These are phyloP conservation scores for Plutomurus gul DNA, from an alignment of 1,140 invertebrate genomes.

Conservation along the genomic window DNA sequence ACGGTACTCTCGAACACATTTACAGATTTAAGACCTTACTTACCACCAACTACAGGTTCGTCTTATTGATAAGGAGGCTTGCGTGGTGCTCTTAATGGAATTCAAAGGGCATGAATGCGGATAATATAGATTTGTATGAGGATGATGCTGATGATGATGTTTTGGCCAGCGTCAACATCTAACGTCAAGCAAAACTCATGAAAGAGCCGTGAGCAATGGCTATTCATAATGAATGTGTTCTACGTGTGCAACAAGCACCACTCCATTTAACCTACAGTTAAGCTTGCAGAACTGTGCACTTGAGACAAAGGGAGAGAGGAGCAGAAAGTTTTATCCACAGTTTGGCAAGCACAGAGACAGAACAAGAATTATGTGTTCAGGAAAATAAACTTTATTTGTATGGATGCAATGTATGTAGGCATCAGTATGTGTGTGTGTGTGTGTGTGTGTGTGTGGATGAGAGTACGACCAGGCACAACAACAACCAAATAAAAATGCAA, in stretches of 20 bases:
- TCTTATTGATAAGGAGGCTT: background rate
- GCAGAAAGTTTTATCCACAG: background rate
- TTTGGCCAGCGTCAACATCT: slow-evolving; percentile 9
- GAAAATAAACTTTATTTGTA: slow-evolving; percentile 19
- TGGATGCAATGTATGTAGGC: background rate
- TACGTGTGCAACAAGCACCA: slow-evolving; percentile 24
- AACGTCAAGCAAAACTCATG: background rate
- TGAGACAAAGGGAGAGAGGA: too few species aligned
- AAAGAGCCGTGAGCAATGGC: slow-evolving; percentile 4
- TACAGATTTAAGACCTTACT: too few species aligned
- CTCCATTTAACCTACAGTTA: background rate
- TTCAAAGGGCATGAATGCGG: slow-evolving; percentile 17
- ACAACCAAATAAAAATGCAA: background rate
- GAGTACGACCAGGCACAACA: background rate
- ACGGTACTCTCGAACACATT: too few species aligned
- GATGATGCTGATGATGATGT: slow-evolving; percentile 10
- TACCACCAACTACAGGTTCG: too few species aligned
- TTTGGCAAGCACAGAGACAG: slow-evolving; percentile 18
- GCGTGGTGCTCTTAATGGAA: slow-evolving; percentile 5
- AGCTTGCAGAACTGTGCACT: background rate
- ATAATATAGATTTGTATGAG: slow-evolving; percentile 23
- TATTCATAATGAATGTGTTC: slow-evolving; percentile 17
- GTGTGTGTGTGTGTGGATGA: too few species aligned
- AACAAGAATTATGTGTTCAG: slow-evolving; percentile 29
- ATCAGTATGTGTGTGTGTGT: background rate